Base-by-base conservation (phyloP, 2,797 vertebrate genomes). In the Periparus ater region DNA sequence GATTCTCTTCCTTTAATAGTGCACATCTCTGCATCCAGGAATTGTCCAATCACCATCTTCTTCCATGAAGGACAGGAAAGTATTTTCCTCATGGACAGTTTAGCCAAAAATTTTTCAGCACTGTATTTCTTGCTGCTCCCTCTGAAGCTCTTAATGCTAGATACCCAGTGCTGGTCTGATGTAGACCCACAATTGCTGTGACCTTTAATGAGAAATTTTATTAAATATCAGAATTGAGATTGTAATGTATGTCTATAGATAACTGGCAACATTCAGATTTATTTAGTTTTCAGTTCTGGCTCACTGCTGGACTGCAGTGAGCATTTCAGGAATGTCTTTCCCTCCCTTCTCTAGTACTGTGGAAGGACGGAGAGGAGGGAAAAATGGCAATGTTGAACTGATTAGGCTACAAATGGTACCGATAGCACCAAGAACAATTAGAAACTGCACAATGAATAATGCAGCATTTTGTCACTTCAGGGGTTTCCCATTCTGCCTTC, bases 401-500 rank as follows among this genome's bases (percentile, higher is more conserved):
- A 89, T 92, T 84, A 84, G 88, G 50, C 91, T 89, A 63, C 89
- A 85, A 95, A 96, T 27, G 17, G 29, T 63, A 58, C 27, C 0
- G 0, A 57, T 72, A 81, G 81, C 72, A 88, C 95, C 70, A 92
- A 90, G 88, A 95, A 93, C 95, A 95, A 94, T 95, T 95, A 89
- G 54, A 87, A 95, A 75, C 53, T 10, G n/a, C 40, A 57, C 44
- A 78, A 94, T 95, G 84, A 96, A 97, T 96, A 94, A 97, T 97
- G 92, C 89, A 96, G 48, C 8, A 3, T 87, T 95, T 94, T 95
- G 66, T 57, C 88, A 93, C 89, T 94, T 93, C 38, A 55, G 75
- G 66, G 71, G 76, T 92, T 96, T 96, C 84, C 86, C 34, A 29
- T 84, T 47, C 70, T 91, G 73, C 81, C 63, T 88, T 81, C 76